phyloP scores from a whole-genome alignment of 2,888 invertebrate genomes.

The Campoplex nolae region DNA sequence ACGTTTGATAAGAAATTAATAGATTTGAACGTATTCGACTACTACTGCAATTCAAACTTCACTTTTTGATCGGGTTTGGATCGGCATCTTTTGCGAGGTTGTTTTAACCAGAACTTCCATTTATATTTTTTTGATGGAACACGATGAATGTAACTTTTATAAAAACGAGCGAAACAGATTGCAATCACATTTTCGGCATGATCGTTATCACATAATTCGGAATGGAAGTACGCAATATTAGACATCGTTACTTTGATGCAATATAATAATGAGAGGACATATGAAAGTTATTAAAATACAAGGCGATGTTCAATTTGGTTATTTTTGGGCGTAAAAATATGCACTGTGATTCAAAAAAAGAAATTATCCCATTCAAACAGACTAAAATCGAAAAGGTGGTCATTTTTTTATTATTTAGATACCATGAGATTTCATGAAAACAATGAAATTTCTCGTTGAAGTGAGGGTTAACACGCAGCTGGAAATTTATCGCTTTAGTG shows the following conservation, averaged over 20 bases:
- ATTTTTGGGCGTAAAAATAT: not conserved
- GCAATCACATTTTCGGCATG: not conserved
- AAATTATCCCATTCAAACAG: not conserved
- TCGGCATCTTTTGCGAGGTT: too few relatives aligned
- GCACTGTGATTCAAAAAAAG: not conserved
- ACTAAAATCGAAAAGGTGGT: not conserved
- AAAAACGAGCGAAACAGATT: not conserved
- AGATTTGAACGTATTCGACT: too few relatives aligned
- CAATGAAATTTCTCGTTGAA: conserved; percentile 11
- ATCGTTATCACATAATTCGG: not conserved
- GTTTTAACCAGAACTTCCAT: not conserved
- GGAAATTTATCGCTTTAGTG: conserved; percentile 25
- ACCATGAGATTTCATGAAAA: not conserved
- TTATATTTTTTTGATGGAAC: not conserved
- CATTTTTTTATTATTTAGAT: not conserved
- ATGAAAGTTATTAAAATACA: not conserved
- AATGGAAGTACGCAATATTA: not conserved
- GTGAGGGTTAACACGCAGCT: not conserved
- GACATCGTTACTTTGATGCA: not conserved
- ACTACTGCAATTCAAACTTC: too few relatives aligned
- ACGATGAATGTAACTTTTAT: too few relatives aligned
- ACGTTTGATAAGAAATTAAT: too few relatives aligned
- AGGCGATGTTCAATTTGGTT: not conserved
- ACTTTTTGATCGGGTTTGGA: too few relatives aligned
- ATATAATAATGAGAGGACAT: not conserved